A percentile compares a stretch with the other conserved stretches of the same genome.
phyloP scores from a whole-genome alignment of 2,797 vertebrate genomes.

The Chrosomus eos region DNA sequence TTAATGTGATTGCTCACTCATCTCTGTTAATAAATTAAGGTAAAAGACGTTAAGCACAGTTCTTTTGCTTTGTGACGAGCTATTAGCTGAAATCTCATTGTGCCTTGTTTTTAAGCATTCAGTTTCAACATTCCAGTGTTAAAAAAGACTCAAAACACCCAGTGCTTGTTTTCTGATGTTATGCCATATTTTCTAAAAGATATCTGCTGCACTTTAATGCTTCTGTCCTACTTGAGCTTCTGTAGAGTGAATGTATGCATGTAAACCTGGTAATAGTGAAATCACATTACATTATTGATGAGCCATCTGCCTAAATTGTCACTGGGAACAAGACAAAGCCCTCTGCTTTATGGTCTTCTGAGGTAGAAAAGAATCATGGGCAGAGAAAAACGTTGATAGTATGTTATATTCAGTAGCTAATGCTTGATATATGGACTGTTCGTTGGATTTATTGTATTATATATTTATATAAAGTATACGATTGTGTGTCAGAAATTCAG shows the following conservation, averaged over 20 bases:
- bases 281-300: conserved; percentile 73
- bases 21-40: no score
- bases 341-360: not conserved
- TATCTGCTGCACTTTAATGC: not conserved
- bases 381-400: not conserved
- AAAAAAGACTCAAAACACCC: not conserved
- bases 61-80: not conserved
- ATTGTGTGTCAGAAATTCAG: conserved; percentile 46
- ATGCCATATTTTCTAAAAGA: not conserved
- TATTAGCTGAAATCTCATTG: not conserved
- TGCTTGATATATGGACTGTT: not conserved
- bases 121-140: not conserved
- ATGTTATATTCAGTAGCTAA: not conserved
- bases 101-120: not conserved
- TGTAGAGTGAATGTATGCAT: not conserved
- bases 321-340: not conserved
- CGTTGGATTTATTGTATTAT: not conserved
- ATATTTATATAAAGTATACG: no score
- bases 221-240: conserved; percentile 16
- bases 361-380: not conserved
- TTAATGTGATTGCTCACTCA: not conserved
- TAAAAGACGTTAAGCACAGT: not conserved
- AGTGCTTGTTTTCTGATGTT: not conserved
- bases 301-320: conserved; percentile 69
- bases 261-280: conserved; percentile 64